phyloP scores from a whole-genome alignment of 1,140 invertebrate species.

The Drosophila navojoa region DNA sequence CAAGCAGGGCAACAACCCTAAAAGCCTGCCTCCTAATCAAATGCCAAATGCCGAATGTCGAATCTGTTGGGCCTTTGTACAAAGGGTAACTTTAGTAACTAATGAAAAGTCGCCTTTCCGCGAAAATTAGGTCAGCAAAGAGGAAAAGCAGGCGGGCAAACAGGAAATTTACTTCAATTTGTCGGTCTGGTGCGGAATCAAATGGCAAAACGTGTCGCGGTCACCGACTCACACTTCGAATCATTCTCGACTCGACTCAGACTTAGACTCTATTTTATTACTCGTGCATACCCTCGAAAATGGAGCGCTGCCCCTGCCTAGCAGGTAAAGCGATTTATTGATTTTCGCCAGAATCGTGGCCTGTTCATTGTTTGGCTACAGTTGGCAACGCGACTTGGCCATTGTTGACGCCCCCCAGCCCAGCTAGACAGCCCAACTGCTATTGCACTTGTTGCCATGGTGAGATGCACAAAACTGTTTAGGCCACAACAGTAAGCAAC shows the following conservation, averaged over 20 bases:
- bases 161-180: slow-evolving; percentile 78
- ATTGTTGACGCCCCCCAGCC: slow-evolving; percentile 55
- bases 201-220: slow-evolving; percentile 77
- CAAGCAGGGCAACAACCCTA: slow-evolving; percentile 50
- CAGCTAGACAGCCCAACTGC: background rate
- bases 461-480: slow-evolving; percentile 67
- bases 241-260: slow-evolving; percentile 8
- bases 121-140: slow-evolving; percentile 72
- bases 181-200: slow-evolving; percentile 63
- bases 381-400: slow-evolving; percentile 64
- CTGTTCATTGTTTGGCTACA: slow-evolving; percentile 58
- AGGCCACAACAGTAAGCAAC: slow-evolving; percentile 53
- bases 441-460: slow-evolving; percentile 77
- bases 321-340: slow-evolving; percentile 55
- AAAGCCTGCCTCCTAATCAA: slow-evolving; percentile 62
- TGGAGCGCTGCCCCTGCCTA: slow-evolving; percentile 9
- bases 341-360: slow-evolving; percentile 64
- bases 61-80: slow-evolving; percentile 44
- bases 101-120: slow-evolving; percentile 78
- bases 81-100: slow-evolving; percentile 59
- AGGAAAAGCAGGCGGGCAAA: slow-evolving; percentile 45
- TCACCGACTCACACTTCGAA: slow-evolving; percentile 25
- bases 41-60: slow-evolving; percentile 21
- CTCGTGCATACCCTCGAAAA: slow-evolving; percentile 5
- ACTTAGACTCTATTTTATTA: slow-evolving; percentile 12